A percentile compares a stretch with the other conserved stretches of the same genome.
phyloP scores from a whole-genome alignment of 2,888 invertebrate genomes.

The Troides helena region DNA sequence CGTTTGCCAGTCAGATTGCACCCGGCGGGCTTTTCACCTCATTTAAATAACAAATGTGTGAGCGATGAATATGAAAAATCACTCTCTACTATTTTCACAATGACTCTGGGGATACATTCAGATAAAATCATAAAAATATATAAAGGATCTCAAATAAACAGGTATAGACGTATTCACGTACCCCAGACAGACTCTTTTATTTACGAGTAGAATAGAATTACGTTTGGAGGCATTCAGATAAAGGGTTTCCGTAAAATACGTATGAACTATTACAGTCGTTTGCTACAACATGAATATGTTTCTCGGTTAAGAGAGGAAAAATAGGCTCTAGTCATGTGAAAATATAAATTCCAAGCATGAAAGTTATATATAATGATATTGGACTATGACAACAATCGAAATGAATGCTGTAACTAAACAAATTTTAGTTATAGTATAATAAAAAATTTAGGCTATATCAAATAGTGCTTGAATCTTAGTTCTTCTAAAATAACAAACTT shows the following conservation, averaged over 20 bases:
- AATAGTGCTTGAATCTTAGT: neutral
- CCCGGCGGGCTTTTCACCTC: conserved; percentile 46
- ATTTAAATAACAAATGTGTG: conserved; percentile 62
- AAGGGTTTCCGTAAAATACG: neutral
- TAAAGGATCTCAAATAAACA: conserved; percentile 4
- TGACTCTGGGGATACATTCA: conserved; percentile 15
- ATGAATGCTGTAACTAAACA: neutral
- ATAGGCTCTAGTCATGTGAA: neutral
- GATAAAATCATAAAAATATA: conserved; percentile 13
- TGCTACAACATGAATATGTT: neutral
- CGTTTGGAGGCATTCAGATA: conserved; percentile 3
- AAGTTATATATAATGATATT: neutral
- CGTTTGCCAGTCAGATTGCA: conserved; percentile 24
- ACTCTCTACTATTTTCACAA: conserved; percentile 30
- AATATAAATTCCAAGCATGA: neutral
- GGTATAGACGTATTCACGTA: neutral
- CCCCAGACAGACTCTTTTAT: neutral
- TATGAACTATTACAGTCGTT: neutral
- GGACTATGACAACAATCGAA: neutral
- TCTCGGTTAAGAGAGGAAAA: neutral
- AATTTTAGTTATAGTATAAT: neutral
- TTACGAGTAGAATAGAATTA: conserved; percentile 2
- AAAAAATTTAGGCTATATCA: neutral
- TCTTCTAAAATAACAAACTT: no score
- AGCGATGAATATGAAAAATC: conserved; percentile 46